A percentile compares a stretch with the other conserved stretches of the same genome.
phyloP scores from a whole-genome alignment of 2,797 vertebrate species.

The Triplophysa yarkandensis region DNA sequence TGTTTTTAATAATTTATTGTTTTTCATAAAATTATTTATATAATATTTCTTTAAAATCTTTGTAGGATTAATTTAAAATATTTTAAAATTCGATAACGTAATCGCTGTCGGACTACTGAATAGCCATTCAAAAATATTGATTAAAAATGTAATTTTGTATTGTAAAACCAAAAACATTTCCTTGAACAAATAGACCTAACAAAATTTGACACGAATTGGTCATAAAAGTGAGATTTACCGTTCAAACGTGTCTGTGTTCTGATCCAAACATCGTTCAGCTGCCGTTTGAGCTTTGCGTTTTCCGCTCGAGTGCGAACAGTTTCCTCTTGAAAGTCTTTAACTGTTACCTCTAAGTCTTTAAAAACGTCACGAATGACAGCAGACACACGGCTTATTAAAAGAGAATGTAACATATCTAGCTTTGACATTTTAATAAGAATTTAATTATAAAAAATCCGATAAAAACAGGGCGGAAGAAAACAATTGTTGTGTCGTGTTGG shows the following conservation, averaged over 20 bases:
- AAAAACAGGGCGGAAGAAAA: not conserved
- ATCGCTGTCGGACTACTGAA: too few species aligned
- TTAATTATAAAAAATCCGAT: not conserved
- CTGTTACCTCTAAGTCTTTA: slow-evolving; percentile 76
- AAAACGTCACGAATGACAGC: slow-evolving; percentile 74
- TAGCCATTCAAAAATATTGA: not conserved
- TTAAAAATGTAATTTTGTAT: not conserved
- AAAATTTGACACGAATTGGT: too few species aligned
- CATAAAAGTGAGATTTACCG: slow-evolving; percentile 53
- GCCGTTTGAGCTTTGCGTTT: slow-evolving; percentile 74
- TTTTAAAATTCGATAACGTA: too few species aligned
- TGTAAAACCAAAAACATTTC: not conserved
- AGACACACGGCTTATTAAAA: slow-evolving; percentile 74
- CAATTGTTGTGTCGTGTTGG: not conserved
- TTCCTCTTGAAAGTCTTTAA: slow-evolving; percentile 77
- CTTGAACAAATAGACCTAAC: not conserved
- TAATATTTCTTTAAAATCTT: too few species aligned
- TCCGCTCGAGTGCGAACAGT: slow-evolving; percentile 67
- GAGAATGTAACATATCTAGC: slow-evolving; percentile 71
- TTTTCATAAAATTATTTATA: too few species aligned
- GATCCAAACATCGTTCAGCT: slow-evolving; percentile 74
- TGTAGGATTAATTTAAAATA: too few species aligned
- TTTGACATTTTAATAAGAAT: slow-evolving; percentile 68
- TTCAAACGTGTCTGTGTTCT: slow-evolving; percentile 67
- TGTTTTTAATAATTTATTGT: too few species aligned